Conservation (phyloP, 2,888 invertebrate genomes). For the Gastracanthus pulcherrimus region DNA sequence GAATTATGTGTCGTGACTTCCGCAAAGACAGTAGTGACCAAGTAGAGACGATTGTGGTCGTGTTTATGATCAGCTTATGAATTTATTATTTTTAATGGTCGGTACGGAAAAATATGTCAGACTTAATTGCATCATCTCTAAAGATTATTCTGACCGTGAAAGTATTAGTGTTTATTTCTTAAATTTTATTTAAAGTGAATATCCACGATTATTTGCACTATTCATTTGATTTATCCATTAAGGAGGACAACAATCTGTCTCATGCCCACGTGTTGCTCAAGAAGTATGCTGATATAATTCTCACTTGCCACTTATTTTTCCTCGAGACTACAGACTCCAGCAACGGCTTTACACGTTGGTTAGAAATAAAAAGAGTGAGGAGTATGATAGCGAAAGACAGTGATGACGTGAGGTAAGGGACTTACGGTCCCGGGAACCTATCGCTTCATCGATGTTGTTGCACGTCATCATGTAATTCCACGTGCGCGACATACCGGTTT, state of each 20-base stretch:
- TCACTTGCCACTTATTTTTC: background rate
- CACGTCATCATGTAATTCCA: conserved; percentile 21
- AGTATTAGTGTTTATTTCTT: background rate
- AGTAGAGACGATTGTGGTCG: background rate
- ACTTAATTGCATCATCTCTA: background rate
- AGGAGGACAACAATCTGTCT: no score
- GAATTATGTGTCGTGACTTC: background rate
- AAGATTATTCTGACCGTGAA: no score
- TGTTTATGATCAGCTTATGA: background rate
- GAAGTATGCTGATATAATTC: conserved; percentile 19
- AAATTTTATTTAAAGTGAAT: no score
- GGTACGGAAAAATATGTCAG: background rate
- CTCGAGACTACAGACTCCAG: background rate
- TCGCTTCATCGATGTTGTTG: conserved; percentile 52
- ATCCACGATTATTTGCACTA: no score
- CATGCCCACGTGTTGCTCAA: no score
- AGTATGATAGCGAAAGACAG: no score
- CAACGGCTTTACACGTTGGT: background rate
- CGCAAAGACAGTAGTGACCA: background rate
- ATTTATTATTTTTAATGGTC: background rate
- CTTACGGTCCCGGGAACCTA: conserved; percentile 39
- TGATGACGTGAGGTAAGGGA: conserved; percentile 14
- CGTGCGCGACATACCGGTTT: conserved; percentile 45
- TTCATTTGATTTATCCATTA: no score
- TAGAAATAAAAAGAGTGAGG: conserved; percentile 4